Evolutionary conservation across 2,113 vertebrate genomes (phyloP), one percentile per base, ranked within the genome.

Genomic region (Albula goreensis): DNA sequence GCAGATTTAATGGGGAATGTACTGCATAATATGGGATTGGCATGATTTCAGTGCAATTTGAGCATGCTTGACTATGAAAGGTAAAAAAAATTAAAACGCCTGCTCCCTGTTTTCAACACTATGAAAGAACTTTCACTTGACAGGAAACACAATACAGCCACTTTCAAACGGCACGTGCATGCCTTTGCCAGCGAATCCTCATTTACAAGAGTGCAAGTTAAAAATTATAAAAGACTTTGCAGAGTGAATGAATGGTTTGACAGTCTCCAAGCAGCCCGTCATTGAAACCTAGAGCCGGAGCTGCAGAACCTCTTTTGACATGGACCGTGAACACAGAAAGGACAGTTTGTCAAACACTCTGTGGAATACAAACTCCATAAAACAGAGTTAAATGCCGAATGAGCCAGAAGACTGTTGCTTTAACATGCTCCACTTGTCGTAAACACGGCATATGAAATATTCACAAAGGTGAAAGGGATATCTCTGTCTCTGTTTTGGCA

Each of bases 401-500:
- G 48, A 79, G n/a, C 3, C 78, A 17, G 31, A 79, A 50, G 41
- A 3, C 78, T 19, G 31, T 1, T 1, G 9, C 41, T 19, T 8
- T 5, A 50, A 79, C 15, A 7, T 17, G 78, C 13, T 17, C 78
- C 78, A 17, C 31, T 79, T 17, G 8, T 17, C 2, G 78, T 17
- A 3, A 79, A 79, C 78, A 7, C 41, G 13, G 78, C 10, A 12
- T 12, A 79, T 79, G 78, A 79, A 79, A 79, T 50, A 79, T 79
- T 79, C 12, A 79, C 78, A 50, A 48, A 5, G 31, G 41, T 48
- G 78, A 49, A 79, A 79, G 78, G 48, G 78, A 79, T 79, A 79
- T 79, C 12, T 78, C 77, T 74, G 2, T 74, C 50, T 2, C 83
- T 82, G 86, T 82, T 74, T 25, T 85, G 81, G 86, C 88, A 87